These are phyloP conservation scores for Alentia gelatinosa DNA, from an alignment of 2,888 invertebrate species.

Conservation along the genomic window DNA sequence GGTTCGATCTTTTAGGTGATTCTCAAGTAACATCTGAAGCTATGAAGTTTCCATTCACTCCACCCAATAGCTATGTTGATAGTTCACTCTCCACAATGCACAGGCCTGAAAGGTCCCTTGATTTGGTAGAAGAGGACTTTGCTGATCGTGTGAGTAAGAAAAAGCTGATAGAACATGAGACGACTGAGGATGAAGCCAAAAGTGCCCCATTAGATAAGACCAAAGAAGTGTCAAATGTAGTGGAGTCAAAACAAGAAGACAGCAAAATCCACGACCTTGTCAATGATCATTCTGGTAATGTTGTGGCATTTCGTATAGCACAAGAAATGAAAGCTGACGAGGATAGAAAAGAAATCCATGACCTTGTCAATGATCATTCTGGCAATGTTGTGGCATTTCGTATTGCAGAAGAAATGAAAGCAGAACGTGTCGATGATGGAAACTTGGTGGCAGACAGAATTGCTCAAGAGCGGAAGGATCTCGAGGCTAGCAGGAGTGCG, in stretches of 20 bases:
- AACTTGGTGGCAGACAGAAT: background rate
- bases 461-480: background rate
- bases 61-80: constrained; percentile 52
- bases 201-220: background rate
- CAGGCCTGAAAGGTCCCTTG: background rate
- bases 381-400: constrained; percentile 50
- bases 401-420: constrained; percentile 10
- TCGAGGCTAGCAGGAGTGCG: background rate
- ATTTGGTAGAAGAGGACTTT: constrained; percentile 34
- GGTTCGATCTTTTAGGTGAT: background rate
- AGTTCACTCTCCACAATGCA: background rate
- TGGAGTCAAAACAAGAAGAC: background rate
- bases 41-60: constrained; percentile 22
- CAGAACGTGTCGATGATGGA: background rate
- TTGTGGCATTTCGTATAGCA: constrained; percentile 3
- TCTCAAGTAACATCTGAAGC: background rate
- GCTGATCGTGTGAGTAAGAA: constrained; percentile 3
- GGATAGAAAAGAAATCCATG: background rate
- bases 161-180: background rate
- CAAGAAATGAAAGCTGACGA: constrained; percentile 6
- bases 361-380: background rate
- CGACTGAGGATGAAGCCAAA: background rate
- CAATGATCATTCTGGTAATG: constrained; percentile 8
- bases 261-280: background rate
- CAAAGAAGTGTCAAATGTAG: constrained; percentile 17